Conservation (phyloP, 2,888 invertebrate species). For the Aporophyla nigra region DNA sequence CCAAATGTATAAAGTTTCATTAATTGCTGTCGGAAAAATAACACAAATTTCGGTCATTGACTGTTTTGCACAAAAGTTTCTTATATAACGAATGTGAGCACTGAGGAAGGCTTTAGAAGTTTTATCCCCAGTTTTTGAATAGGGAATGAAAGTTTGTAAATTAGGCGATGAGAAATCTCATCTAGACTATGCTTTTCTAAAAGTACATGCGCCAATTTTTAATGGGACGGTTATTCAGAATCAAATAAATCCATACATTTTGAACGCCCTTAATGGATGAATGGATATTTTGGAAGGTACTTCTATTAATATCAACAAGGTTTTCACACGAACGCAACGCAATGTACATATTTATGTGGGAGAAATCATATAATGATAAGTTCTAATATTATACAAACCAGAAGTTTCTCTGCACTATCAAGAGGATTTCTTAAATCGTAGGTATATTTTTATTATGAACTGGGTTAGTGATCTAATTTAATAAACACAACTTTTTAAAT, state of each 20-base stretch:
- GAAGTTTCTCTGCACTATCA: not conserved
- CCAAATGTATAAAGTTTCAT: not conserved
- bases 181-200: not conserved
- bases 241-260: conserved; percentile 1
- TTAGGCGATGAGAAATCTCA: not conserved
- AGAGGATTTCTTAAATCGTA: conserved; percentile 19
- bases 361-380: not conserved
- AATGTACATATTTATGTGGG: not conserved
- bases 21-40: not conserved
- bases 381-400: not conserved
- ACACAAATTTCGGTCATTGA: not conserved
- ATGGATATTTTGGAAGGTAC: conserved; percentile 1
- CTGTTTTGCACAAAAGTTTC: not conserved
- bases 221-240: not conserved
- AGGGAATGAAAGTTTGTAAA: not conserved
- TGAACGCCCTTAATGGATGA: not conserved
- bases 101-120: not conserved
- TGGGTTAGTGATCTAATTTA: no score
- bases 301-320: not conserved
- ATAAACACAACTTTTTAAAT: not conserved
- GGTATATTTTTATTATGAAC: no score
- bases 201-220: not conserved
- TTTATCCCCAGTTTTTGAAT: not conserved
- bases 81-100: not conserved
- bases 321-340: not conserved